Evolutionary conservation across 2,113 vertebrate species (phyloP).

Genomic region (Cavia aperea): DNA sequence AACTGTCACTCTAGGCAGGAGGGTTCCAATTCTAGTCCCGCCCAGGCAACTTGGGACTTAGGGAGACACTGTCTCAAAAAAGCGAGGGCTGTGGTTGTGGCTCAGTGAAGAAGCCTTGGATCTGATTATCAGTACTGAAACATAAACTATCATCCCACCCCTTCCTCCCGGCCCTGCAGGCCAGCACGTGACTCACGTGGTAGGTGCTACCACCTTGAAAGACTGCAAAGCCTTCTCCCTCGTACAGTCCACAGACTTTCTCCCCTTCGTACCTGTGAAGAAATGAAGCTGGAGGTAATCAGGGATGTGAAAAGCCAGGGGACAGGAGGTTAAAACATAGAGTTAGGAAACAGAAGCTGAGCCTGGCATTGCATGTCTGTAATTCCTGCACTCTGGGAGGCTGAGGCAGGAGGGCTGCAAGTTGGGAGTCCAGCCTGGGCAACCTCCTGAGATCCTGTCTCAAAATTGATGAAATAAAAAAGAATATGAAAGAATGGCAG

Average conservation of each 20-base stretch:
- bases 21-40: background rate
- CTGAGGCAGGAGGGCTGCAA: background rate
- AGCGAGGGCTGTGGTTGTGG: background rate
- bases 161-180: background rate
- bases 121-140: background rate
- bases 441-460: background rate
- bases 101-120: background rate
- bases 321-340: background rate
- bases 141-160: background rate
- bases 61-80: background rate
- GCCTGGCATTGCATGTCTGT: background rate
- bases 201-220: slow-evolving; percentile 86
- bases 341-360: background rate
- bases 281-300: slow-evolving; percentile 51
- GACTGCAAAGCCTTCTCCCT: slow-evolving; percentile 83
- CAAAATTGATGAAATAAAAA: background rate
- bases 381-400: background rate
- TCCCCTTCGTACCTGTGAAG: slow-evolving; percentile 84
- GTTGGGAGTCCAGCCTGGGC: background rate
- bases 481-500: background rate
- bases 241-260: slow-evolving; percentile 72
- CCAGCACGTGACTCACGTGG: slow-evolving; percentile 73
- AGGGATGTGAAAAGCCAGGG: background rate
- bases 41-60: background rate
- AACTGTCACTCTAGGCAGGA: background rate